Evolutionary conservation across 2,888 invertebrate genomes (phyloP), one percentile per base, ranked within the genome.

Genomic region (Thereva nobilitata): DNA sequence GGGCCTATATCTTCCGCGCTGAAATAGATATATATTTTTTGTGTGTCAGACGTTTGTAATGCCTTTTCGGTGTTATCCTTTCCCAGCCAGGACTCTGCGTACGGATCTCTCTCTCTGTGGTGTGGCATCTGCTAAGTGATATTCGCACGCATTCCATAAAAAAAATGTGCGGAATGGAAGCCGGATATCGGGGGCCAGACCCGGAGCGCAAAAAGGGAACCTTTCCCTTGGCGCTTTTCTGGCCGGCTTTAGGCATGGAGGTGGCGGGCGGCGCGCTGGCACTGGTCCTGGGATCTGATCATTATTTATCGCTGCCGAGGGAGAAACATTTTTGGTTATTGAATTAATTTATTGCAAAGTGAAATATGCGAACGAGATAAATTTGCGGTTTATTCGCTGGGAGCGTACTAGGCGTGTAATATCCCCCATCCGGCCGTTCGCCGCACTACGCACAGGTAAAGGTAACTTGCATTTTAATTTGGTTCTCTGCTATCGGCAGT

Each of bases 271-370:
- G 2, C 23, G 23, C 23, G 1, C 52, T 10, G 10, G 9, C 10
- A 35, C 37, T 10, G 59, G 42, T 59, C 5, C 47, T 42, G 38
- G 59, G 37, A 37, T 59, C 59, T 59, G 59, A 59, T 59, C 59
- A 59, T 59, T 59, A 59, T 59, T 59, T 59, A 59, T 59, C 59
- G 59, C 38, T 47, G 45, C 38, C 49, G n/a, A 47, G 59, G 59
- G 59, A 37, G 49, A 59, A 59, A 59, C 59, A 59, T 59, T 59
- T 59, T 59, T 49, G 49, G 49, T 59, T 59, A 59, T 59, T 59
- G 59, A 45, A 59, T 47, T 59, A 59, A 59, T 59, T 59, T 59
- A 59, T 47, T 47, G 59, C 59, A 8, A 23, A 59, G 10, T 37
- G 59, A 59, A 59, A 59, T 59, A 59, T 37, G 59, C 38, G 59